Percentiles rank a stretch among this genome's conserved stretches.
phyloP scores from a whole-genome alignment of 2,888 invertebrate species.

The Thecocarcelia acutangulata region DNA sequence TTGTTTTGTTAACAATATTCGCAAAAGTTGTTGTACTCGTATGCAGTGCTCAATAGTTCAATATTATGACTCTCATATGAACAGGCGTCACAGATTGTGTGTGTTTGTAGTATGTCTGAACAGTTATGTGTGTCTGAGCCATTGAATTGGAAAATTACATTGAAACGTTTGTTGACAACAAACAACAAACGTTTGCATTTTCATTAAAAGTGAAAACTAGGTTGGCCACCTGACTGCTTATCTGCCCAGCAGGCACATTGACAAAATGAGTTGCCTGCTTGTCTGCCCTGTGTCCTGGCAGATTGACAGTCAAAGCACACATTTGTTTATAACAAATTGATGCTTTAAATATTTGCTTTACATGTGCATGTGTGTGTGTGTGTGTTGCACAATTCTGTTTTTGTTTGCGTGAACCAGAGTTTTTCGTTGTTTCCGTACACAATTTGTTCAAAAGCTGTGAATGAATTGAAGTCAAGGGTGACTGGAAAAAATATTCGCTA shows the following conservation, averaged over 20 bases:
- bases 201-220: conserved; percentile 69
- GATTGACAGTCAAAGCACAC: conserved; percentile 42
- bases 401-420: no score
- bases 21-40: background rate
- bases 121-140: conserved; percentile 63
- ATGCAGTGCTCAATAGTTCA: conserved; percentile 35
- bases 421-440: conserved; percentile 27
- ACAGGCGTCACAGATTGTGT: background rate
- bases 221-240: conserved; percentile 48
- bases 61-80: conserved; percentile 29
- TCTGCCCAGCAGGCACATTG: conserved; percentile 4
- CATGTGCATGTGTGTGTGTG: conserved; percentile 20
- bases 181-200: conserved; percentile 67
- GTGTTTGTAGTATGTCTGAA: conserved; percentile 24
- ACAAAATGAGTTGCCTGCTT: conserved; percentile 27
- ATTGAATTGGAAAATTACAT: conserved; percentile 74
- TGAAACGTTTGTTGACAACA: conserved; percentile 73
- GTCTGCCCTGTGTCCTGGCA: conserved; percentile 30
- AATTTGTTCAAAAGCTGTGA: conserved; percentile 42
- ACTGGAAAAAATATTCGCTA: conserved; percentile 40
- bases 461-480: conserved; percentile 64
- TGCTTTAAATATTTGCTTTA: conserved; percentile 38
- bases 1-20: conserved; percentile 25
- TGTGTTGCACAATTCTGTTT: no score
- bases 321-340: conserved; percentile 50